Base-by-base conservation (phyloP, 2,888 invertebrate genomes). In the Aphodius granarius region DNA sequence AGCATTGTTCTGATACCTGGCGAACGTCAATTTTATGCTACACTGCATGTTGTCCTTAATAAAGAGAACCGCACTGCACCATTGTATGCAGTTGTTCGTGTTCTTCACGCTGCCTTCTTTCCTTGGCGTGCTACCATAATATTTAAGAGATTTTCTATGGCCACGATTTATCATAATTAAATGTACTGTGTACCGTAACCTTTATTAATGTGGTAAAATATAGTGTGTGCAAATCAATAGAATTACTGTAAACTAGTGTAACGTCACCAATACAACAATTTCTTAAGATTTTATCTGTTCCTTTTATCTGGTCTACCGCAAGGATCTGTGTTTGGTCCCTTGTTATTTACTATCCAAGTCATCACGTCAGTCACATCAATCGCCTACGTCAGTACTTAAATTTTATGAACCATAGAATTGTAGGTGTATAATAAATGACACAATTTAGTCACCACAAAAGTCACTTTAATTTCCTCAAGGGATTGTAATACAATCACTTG, bases 11-110 rank as follows among this genome's bases (percentile, higher is more conserved):
- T 43, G 43, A 43, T 43, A 43, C 43, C 43, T 13, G 13, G 43
- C 43, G 43, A 43, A 43, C 43, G 43, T 43, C 43, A 43, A 43
- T 43, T 43, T 43, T 43, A 43, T 43, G 43, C 43, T 78, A 79
- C 73, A 75, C 76, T 76, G 79, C 43, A 79, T 78, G 78, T 74
- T 79, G 43, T 43, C 43, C 43, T 43, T 43, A 43, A 43, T 43
- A 43, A 43, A 43, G 43, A 43, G 43, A 43, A 43, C 43, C 43
- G 43, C 43, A 43, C 43, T 43, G 43, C 43, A 43, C 43, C 43
- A 43, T 43, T 43, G 43, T 43, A 2, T 43, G 43, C 43, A 43
- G 13, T 81, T 81, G 81, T 80, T 78, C 73, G 75, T 73, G 77
- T 71, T 74, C 64, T 71, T 76, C 66, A 72, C 65, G 66, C 72